Conservation (phyloP, 1,140 invertebrate species). For the Papilio xuthus region DNA sequence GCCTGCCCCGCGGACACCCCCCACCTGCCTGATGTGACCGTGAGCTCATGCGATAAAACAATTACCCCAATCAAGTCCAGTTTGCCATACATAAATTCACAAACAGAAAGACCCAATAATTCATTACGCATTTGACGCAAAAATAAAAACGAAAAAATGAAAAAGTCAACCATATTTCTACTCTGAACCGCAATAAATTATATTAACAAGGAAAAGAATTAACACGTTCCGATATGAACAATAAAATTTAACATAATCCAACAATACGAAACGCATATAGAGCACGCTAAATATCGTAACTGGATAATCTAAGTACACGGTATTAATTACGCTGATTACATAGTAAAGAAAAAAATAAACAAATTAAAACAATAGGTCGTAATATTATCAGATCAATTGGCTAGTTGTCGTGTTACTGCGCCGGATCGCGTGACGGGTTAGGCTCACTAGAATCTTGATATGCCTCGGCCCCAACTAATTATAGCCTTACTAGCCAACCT, state of each 20-base stretch:
- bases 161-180: conserved; percentile 11
- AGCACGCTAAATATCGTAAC: conserved; percentile 36
- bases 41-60: conserved; percentile 77
- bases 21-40: conserved; percentile 54
- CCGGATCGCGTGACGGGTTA: conserved; percentile 64
- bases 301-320: conserved; percentile 37
- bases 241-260: conserved; percentile 23
- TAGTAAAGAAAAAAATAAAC: conserved; percentile 54
- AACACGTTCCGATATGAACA: conserved; percentile 21
- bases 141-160: conserved; percentile 35
- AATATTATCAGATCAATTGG: conserved; percentile 59
- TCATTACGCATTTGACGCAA: conserved; percentile 45
- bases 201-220: conserved; percentile 27
- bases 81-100: conserved; percentile 60
- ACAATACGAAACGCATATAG: conserved; percentile 29
- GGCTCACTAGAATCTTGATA: conserved; percentile 68
- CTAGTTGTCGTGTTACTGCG: conserved; percentile 60
- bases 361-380: conserved; percentile 54
- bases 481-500: conserved; percentile 61
- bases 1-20: conserved; percentile 40
- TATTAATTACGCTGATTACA: conserved; percentile 44
- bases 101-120: conserved; percentile 65
- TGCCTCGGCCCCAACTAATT: conserved; percentile 62
- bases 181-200: not conserved
- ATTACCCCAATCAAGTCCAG: conserved; percentile 69